phyloP scores from a whole-genome alignment of 37 sponge, comb jelly and placozoan genomes.

The Bolinopsis microptera region DNA sequence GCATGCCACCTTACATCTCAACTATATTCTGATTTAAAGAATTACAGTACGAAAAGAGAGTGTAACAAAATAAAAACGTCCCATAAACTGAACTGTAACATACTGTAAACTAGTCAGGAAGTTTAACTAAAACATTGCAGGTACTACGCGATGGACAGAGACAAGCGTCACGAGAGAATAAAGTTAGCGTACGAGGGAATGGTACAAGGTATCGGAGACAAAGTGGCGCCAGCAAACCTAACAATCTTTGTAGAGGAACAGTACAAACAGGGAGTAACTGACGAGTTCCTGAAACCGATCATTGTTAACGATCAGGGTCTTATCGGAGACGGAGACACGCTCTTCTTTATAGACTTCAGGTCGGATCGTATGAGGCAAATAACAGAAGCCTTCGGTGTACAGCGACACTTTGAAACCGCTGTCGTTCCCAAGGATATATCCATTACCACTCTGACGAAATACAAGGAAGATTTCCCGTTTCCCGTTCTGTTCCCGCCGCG shows the following conservation, averaged over 20 bases:
- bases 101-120: too few species aligned
- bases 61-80: too few species aligned
- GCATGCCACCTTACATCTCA: too few species aligned
- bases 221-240: slow-evolving; percentile 65
- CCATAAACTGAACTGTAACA: too few species aligned
- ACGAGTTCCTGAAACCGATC: slow-evolving; percentile 95
- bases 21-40: too few species aligned
- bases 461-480: slow-evolving; percentile 92
- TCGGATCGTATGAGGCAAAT: slow-evolving; percentile 96
- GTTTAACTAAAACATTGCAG: too few species aligned
- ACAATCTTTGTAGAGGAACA: slow-evolving; percentile 75
- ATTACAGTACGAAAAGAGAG: too few species aligned
- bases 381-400: slow-evolving; percentile 87
- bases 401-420: slow-evolving; percentile 86
- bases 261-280: slow-evolving; percentile 80
- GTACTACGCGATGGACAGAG: slow-evolving; percentile 99
- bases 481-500: slow-evolving; percentile 81
- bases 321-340: slow-evolving; percentile 84
- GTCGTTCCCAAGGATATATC: slow-evolving; percentile 67
- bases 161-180: slow-evolving; percentile 90
- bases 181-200: slow-evolving; percentile 89
- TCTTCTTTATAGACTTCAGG: slow-evolving; percentile 92
- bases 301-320: slow-evolving; percentile 80
- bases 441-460: slow-evolving; percentile 85
- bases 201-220: slow-evolving; percentile 80